A percentile compares a stretch with the other conserved stretches of the same genome.
phyloP scores from a whole-genome alignment of 2,888 invertebrate species.

The Zonitis immaculata region DNA sequence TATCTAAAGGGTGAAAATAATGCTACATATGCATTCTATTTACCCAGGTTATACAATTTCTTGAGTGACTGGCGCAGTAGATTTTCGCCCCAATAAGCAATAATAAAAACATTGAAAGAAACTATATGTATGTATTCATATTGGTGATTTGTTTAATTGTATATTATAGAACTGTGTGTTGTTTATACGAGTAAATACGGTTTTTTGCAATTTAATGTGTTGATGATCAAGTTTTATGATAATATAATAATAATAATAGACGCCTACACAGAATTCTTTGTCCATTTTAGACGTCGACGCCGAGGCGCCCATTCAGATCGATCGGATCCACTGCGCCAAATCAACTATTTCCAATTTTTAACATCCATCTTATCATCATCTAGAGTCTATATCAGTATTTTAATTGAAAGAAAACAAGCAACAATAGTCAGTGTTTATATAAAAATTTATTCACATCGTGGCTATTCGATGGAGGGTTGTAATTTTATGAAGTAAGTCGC shows the following conservation, averaged over 20 bases:
- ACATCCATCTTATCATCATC: not conserved
- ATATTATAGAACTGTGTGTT: not conserved
- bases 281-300: constrained; percentile 23
- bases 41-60: not conserved
- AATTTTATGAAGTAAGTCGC: not conserved
- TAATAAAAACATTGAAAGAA: no score
- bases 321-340: constrained; percentile 30
- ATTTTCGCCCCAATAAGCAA: not conserved
- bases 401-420: not conserved
- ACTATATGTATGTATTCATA: no score
- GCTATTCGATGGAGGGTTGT: not conserved
- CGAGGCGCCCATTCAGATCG: constrained; percentile 19
- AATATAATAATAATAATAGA: not conserved
- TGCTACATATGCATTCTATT: not conserved
- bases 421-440: not conserved
- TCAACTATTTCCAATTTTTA: constrained; percentile 11
- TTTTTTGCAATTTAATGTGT: not conserved
- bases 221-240: not conserved
- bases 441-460: not conserved
- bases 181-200: not conserved
- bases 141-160: no score
- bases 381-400: no score
- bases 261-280: not conserved
- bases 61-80: not conserved
- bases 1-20: not conserved